These are phyloP conservation scores for Nemopilema nomurai DNA, from an alignment of 30 jellyfish, hydroid and myxozoan genomes.

Conservation along the genomic window DNA sequence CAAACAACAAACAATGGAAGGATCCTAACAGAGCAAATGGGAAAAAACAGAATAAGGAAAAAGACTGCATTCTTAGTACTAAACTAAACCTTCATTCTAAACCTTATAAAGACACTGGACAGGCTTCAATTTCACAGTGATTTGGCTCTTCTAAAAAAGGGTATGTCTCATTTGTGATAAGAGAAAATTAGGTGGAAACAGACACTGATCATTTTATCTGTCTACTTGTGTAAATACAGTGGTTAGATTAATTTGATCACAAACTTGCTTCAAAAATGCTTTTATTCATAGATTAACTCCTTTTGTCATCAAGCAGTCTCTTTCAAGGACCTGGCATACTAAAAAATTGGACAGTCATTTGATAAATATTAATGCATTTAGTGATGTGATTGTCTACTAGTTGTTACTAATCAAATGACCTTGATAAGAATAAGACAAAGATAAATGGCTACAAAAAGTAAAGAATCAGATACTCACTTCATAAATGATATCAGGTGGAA, in stretches of 20 bases:
- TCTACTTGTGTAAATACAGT: neutral
- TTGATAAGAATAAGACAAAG: neutral
- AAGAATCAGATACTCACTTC: slow-evolving; percentile 37
- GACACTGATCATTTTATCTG: neutral
- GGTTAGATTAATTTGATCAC: neutral
- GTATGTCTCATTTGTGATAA: neutral
- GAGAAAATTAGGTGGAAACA: neutral
- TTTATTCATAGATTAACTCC: too few species aligned
- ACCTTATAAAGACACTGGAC: too few species aligned
- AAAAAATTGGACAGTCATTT: neutral
- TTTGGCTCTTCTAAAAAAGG: too few species aligned
- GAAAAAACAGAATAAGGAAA: too few species aligned
- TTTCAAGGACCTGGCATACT: too few species aligned
- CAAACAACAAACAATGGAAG: slow-evolving; percentile 51
- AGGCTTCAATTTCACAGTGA: too few species aligned
- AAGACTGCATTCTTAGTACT: too few species aligned
- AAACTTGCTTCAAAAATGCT: too few species aligned
- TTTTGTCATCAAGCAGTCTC: too few species aligned
- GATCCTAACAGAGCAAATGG: slow-evolving; percentile 33
- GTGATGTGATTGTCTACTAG: neutral
- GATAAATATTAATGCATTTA: neutral
- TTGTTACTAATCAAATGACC: neutral
- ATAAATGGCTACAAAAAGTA: neutral
- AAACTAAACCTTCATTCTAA: too few species aligned
- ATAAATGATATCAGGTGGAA: slow-evolving; percentile 77